Percentiles rank a stretch among this genome's conserved stretches.
phyloP scores from a whole-genome alignment of 2,797 vertebrate species.

The Podargus strigoides region DNA sequence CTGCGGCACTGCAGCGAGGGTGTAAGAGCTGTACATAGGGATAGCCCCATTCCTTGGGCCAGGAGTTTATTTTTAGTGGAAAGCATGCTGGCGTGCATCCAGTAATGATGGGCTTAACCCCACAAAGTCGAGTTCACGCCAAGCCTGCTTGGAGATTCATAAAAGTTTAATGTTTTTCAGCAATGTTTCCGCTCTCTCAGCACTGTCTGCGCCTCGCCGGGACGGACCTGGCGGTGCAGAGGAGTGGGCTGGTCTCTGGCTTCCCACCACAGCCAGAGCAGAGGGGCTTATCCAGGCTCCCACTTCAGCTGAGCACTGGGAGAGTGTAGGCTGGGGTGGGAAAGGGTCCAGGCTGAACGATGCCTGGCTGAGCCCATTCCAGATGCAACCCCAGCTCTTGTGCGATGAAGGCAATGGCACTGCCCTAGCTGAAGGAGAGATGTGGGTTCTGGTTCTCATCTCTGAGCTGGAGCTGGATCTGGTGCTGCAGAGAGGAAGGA shows the following conservation, averaged over 20 bases:
- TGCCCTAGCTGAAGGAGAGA: not conserved
- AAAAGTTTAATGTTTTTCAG: not conserved
- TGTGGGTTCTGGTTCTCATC: not conserved
- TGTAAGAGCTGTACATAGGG: accelerated
- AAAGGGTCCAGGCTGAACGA: accelerated
- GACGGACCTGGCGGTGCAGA: not conserved
- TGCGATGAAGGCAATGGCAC: too few species aligned
- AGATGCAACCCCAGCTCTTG: not conserved
- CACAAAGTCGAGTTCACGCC: not conserved
- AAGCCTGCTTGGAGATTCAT: not conserved
- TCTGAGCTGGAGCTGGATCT: not conserved
- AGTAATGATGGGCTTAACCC: not conserved
- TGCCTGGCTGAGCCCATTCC: not conserved
- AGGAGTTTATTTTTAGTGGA: not conserved
- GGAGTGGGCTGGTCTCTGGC: not conserved
- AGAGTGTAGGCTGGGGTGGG: too few species aligned
- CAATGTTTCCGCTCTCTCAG: not conserved
- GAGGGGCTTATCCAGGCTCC: not conserved
- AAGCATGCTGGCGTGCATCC: not conserved
- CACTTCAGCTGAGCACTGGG: not conserved
- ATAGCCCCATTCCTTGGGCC: not conserved
- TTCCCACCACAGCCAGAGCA: accelerated
- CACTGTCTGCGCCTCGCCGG: accelerated
- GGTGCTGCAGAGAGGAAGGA: not conserved
- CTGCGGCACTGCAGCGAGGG: too few species aligned